These are phyloP conservation scores for Pungitius pungitius DNA, from an alignment of 2,113 vertebrate species.

Conservation along the genomic window DNA sequence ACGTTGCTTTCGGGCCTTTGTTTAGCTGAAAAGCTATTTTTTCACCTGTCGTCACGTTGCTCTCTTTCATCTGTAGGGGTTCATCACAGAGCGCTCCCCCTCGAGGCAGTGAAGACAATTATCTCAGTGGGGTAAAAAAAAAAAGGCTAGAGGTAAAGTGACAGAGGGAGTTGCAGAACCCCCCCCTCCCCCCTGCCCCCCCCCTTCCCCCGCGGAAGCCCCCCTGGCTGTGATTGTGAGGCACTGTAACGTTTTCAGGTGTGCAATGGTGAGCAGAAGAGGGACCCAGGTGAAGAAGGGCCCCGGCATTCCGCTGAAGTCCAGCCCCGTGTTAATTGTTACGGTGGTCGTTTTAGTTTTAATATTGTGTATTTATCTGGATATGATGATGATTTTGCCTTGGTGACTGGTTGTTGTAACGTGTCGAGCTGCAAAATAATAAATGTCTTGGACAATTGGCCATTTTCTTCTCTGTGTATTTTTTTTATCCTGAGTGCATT, in stretches of 20 bases:
- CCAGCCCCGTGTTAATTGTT: constrained; percentile 60
- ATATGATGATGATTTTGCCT: constrained; percentile 71
- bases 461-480: constrained; percentile 27
- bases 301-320: constrained; percentile 46
- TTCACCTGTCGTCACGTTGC: constrained; percentile 61
- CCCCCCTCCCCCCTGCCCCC: no score
- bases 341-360: constrained; percentile 67
- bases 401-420: constrained; percentile 62
- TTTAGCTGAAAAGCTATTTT: constrained; percentile 58
- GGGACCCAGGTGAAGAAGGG: constrained; percentile 54
- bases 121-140: constrained; percentile 56
- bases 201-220: no score
- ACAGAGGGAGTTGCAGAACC: constrained; percentile 55
- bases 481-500: constrained; percentile 12
- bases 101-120: constrained; percentile 60
- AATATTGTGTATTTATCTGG: constrained; percentile 74
- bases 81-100: constrained; percentile 55
- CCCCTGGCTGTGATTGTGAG: constrained; percentile 31
- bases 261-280: constrained; percentile 66
- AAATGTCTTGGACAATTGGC: constrained; percentile 37
- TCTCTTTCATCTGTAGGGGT: constrained; percentile 60
- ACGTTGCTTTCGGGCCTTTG: constrained; percentile 61
- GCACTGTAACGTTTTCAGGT: constrained; percentile 47
- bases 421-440: constrained; percentile 31
- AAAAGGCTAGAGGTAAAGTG: constrained; percentile 57